Percentiles rank a stretch among this genome's conserved stretches.
phyloP scores from a whole-genome alignment of 2,888 invertebrate species.

The Melitaea athalia region DNA sequence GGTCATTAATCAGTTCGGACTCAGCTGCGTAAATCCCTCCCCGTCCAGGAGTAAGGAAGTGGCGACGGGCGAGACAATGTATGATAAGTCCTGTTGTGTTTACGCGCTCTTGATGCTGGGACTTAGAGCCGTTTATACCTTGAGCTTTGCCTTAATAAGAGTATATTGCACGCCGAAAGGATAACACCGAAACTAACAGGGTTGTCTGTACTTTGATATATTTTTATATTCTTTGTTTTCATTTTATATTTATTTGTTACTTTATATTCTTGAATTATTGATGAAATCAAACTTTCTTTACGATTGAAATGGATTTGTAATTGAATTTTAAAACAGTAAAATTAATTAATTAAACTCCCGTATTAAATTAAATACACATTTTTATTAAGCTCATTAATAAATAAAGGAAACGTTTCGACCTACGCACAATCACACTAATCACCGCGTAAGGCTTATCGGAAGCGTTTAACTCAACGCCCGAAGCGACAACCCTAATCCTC shows the following conservation, averaged over 20 bases:
- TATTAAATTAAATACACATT: constrained; percentile 9
- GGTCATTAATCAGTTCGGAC: constrained; percentile 64
- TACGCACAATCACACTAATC: constrained; percentile 39
- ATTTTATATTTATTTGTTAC: not conserved
- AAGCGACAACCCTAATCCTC: constrained; percentile 46
- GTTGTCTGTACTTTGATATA: constrained; percentile 18
- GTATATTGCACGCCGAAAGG: constrained; percentile 25
- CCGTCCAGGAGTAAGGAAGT: constrained; percentile 47
- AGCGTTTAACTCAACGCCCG: constrained; percentile 37
- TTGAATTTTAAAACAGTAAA: not conserved
- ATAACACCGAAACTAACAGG: constrained; percentile 24
- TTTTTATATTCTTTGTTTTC: not conserved
- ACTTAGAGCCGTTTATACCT: constrained; percentile 19
- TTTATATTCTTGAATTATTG: not conserved
- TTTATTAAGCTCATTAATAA: constrained; percentile 26
- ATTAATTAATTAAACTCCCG: not conserved
- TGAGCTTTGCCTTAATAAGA: constrained; percentile 12
- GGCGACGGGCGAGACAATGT: constrained; percentile 37
- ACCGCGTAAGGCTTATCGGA: constrained; percentile 41
- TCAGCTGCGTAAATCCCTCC: constrained; percentile 62
- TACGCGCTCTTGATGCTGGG: constrained; percentile 16
- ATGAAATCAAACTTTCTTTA: not conserved
- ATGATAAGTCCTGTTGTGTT: constrained; percentile 19
- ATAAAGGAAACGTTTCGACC: constrained; percentile 31
- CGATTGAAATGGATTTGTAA: not conserved